A percentile compares a stretch with the other conserved stretches of the same genome.
phyloP scores from a whole-genome alignment of 1,140 invertebrate species.

The Wiebesia pumilae region DNA sequence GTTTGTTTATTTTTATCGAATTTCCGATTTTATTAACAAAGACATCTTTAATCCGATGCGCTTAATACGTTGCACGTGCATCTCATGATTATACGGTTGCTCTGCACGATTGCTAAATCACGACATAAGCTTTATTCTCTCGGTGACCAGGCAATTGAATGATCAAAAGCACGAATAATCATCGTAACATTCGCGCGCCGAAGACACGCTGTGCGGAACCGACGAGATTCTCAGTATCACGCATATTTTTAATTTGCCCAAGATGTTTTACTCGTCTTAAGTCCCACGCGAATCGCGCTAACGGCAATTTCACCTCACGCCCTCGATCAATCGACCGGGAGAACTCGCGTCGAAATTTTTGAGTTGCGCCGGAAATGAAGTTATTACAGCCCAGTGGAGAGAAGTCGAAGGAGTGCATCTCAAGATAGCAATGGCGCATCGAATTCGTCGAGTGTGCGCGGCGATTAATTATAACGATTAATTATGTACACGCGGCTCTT shows the following conservation, averaged over 20 bases:
- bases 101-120: background rate
- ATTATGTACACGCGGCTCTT: background rate
- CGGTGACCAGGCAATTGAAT: background rate
- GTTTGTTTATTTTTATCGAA: background rate
- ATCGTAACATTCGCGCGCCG: background rate
- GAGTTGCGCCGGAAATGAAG: no score
- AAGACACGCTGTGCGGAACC: no score
- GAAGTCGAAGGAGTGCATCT: background rate
- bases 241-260: background rate
- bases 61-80: background rate
- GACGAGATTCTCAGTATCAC: no score
- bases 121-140: background rate
- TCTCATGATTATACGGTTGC: background rate
- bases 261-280: no score
- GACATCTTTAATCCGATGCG: background rate
- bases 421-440: background rate
- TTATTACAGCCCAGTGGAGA: no score
- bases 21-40: background rate
- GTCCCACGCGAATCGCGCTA: background rate
- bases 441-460: slow-evolving; percentile 11
- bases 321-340: background rate
- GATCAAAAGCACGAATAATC: slow-evolving; percentile 1
- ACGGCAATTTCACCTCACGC: background rate
- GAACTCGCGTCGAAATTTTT: no score
- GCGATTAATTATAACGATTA: slow-evolving; percentile 49